These are phyloP conservation scores for Oreotrochilus melanogaster DNA, from an alignment of 2,113 vertebrate genomes.

Conservation along the genomic window DNA sequence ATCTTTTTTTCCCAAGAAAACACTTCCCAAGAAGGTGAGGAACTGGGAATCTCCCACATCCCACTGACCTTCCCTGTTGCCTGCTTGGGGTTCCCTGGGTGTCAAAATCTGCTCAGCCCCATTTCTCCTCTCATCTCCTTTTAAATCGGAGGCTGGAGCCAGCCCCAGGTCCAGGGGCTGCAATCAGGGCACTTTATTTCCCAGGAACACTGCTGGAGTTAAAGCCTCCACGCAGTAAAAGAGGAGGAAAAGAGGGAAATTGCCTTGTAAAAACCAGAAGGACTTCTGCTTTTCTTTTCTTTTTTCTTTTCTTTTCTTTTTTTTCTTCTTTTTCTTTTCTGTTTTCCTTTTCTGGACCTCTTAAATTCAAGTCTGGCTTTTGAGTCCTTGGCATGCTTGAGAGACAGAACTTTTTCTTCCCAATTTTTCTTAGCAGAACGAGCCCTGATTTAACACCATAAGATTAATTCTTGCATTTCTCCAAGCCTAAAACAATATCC, in stretches of 20 bases:
- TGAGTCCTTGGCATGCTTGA: conserved; percentile 1
- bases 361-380: conserved; percentile 54
- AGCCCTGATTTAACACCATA: conserved; percentile 63
- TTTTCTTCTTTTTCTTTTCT: neutral
- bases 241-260: neutral
- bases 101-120: neutral
- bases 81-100: neutral
- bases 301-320: neutral
- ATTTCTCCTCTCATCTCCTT: rapidly evolving
- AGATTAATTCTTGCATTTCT: conserved; percentile 53
- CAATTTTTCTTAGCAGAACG: conserved; percentile 50
- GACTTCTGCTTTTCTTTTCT: neutral
- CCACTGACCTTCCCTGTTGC: neutral
- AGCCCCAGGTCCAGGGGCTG: rapidly evolving
- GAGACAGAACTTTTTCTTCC: conserved; percentile 55
- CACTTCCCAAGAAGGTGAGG: neutral
- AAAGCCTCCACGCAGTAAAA: neutral
- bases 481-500: conserved; percentile 10
- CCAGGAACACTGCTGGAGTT: neutral
- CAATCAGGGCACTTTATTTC: neutral
- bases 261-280: conserved; percentile 60
- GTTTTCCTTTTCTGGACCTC: neutral
- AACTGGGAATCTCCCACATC: neutral
- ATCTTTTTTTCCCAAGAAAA: neutral
- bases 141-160: neutral